Percentiles rank a stretch among this genome's conserved stretches.
phyloP scores from a whole-genome alignment of 2,113 vertebrate genomes.

The Cichladusa arquata region DNA sequence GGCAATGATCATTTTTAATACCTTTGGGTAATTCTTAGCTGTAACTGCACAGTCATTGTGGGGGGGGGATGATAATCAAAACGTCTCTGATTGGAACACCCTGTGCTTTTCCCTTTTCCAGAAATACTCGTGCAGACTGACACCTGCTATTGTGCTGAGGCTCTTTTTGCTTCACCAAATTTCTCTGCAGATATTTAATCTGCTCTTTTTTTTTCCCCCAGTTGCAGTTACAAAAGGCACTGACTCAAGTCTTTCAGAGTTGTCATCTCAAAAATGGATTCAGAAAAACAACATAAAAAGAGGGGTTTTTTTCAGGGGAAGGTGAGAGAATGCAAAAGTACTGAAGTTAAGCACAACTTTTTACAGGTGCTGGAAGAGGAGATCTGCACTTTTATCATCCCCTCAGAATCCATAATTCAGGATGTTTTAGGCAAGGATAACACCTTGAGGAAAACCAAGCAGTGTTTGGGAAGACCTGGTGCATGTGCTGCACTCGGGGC shows the following conservation, averaged over 20 bases:
- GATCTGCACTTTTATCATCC: background rate
- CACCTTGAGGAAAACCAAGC: background rate
- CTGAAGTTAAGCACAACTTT: background rate
- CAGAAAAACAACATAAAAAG: background rate
- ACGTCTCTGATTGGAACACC: background rate
- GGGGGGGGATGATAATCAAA: background rate
- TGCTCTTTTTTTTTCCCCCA: background rate
- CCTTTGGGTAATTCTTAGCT: background rate
- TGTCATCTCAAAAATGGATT: slow-evolving; percentile 13
- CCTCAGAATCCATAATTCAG: background rate
- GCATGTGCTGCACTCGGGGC: fast-evolving
- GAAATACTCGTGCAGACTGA: slow-evolving; percentile 27
- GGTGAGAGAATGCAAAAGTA: background rate
- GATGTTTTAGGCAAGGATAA: background rate
- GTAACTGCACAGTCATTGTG: slow-evolving; percentile 31
- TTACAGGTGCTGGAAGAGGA: background rate
- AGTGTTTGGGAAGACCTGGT: background rate
- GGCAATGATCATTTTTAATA: background rate
- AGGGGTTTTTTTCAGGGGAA: background rate
- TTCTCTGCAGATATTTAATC: slow-evolving; percentile 1
- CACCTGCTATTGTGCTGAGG: slow-evolving; percentile 41
- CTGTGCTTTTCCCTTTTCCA: slow-evolving; percentile 9
- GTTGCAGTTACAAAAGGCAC: slow-evolving; percentile 22
- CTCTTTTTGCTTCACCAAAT: background rate
- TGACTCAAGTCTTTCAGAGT: slow-evolving; percentile 18